Evolutionary conservation across 2,113 vertebrate genomes (phyloP).

Genomic region (Ginglymostoma cirratum): DNA sequence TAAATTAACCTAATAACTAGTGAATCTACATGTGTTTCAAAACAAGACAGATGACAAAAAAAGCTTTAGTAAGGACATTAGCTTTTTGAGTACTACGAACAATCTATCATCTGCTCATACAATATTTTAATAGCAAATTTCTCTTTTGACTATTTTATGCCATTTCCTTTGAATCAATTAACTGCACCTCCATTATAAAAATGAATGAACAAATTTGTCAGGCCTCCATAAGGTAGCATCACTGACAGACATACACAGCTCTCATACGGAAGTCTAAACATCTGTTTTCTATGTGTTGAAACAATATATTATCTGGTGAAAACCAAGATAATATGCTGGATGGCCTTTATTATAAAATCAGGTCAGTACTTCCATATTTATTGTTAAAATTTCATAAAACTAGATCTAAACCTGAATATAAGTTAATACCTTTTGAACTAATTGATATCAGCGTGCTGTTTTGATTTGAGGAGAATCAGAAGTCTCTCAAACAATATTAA

Average conservation of each 20-base stretch:
- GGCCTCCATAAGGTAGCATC: neutral
- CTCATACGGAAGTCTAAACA: neutral
- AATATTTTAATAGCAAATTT: neutral
- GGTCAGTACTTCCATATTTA: neutral
- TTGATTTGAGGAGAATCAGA: neutral
- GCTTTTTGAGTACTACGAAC: neutral
- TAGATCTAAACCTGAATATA: neutral
- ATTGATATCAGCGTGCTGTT: neutral
- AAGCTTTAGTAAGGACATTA: neutral
- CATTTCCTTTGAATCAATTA: neutral
- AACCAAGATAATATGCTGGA: neutral
- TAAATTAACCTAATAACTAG: neutral
- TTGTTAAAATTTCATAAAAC: slow-evolving; percentile 3
- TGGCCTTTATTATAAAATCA: neutral
- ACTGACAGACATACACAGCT: neutral
- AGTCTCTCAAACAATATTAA: neutral
- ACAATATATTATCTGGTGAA: neutral
- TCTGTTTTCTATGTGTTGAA: neutral
- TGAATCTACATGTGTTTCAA: neutral
- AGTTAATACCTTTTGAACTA: neutral
- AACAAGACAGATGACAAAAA: neutral
- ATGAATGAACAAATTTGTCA: neutral
- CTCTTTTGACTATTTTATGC: neutral
- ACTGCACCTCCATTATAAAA: neutral
- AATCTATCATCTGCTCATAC: neutral